Percentiles rank a stretch among this genome's conserved stretches.
These are phyloP conservation scores for Lasioglossum vierecki DNA, from an alignment of 2,888 invertebrate genomes.

Conservation along the genomic window DNA sequence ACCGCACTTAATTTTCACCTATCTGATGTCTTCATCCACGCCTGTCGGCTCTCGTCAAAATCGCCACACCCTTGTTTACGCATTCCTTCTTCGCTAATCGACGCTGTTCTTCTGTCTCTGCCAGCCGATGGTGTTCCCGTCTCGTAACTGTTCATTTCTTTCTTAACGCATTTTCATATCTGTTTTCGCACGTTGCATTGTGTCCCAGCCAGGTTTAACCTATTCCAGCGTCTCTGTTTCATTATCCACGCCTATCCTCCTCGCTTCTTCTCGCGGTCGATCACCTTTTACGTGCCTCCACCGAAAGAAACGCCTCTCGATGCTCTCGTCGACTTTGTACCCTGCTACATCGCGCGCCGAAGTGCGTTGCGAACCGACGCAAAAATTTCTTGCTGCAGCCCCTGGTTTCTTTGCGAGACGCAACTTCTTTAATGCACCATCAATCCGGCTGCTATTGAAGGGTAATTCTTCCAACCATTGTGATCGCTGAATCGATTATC, in stretches of 20 bases:
- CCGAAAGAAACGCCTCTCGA: constrained; percentile 10
- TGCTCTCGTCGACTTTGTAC: not conserved
- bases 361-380: no score
- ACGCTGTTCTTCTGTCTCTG: not conserved
- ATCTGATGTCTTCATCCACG: not conserved
- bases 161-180: not conserved
- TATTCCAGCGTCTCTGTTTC: not conserved
- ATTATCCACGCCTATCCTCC: constrained; percentile 13
- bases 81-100: not conserved
- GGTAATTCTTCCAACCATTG: not conserved
- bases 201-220: constrained; percentile 2
- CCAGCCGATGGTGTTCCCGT: not conserved
- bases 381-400: not conserved
- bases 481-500: not conserved
- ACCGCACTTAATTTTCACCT: not conserved
- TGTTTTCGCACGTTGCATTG: constrained; percentile 7
- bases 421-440: not conserved
- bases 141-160: not conserved
- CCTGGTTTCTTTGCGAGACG: not conserved
- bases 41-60: not conserved
- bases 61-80: constrained; percentile 6
- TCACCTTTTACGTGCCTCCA: constrained; percentile 4
- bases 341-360: not conserved
- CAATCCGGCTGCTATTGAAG: not conserved
- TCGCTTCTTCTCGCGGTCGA: constrained; percentile 14